Base-by-base conservation (phyloP, 2,113 vertebrate species). In the Chitala chitala region DNA sequence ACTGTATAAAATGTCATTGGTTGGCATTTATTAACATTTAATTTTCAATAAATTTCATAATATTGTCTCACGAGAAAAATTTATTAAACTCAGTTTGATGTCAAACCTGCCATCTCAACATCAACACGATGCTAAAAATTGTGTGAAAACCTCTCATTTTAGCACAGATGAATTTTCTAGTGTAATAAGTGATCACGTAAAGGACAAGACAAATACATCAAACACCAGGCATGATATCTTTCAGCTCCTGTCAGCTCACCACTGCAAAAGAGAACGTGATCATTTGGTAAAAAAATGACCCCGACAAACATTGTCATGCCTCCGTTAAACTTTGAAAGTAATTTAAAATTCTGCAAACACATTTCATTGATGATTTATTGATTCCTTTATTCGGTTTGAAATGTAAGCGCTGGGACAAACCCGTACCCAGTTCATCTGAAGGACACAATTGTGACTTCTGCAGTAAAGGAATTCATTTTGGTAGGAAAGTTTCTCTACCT, bases 1-100 rank as follows among this genome's bases (percentile, higher is more conserved):
- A 29, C 72, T 64, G 58, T 64, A 64, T 9, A 58, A 48, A 51
- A 59, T 73, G 72, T 73, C 72, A 63, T n/a, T 36, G 42, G 64
- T 15, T 61, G 64, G 64, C 64, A 68, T 68, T 68, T 68, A 68
- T 68, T 68, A 68, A 68, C 64, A 68, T 68, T 68, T 68, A 10
- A 68, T 48, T 29, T 68, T 44, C 38, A 68, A 2, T 17, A 7
- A 55, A 68, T n/a, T 55, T 55, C n/a, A 17, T n/a, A 22, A n/a
- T 31, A 26, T 58, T 15, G 29, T 33, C 33, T 59, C 33, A 6
- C n/a, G n/a, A n/a, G n/a, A n/a, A n/a, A n/a, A n/a, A n/a, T n/a
- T n/a, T n/a, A 15, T 8, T 51, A 2, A 1, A 1, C 7, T 51
- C 20, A 3, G 12, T 51, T 51, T 51, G n/a, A n/a, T n/a, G 20